Evolutionary conservation across 2,888 invertebrate genomes (phyloP).

Genomic region (Lasius fuliginosus): DNA sequence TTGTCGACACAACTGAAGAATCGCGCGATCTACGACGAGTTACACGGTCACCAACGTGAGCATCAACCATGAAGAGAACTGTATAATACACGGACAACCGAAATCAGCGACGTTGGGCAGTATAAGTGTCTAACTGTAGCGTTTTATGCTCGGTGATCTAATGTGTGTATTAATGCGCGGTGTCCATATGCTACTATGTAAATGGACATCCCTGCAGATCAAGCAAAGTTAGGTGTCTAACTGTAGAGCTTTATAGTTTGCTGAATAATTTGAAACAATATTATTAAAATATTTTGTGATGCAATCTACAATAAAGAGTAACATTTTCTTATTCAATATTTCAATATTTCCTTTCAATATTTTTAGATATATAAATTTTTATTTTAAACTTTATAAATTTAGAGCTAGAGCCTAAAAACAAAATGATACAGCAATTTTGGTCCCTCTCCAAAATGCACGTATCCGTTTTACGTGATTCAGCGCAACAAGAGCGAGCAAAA

Average conservation of each 20-base stretch:
- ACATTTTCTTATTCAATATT: no score
- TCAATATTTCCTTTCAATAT: no score
- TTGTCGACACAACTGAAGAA: background rate
- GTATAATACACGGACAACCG: slow-evolving; percentile 58
- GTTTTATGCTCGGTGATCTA: slow-evolving; percentile 70
- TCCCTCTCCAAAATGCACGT: background rate
- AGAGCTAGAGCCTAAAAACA: no score
- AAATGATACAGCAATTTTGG: background rate
- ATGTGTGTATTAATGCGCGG: slow-evolving; percentile 35
- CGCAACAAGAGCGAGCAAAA: background rate
- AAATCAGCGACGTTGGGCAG: slow-evolving; percentile 69
- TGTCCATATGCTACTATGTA: slow-evolving; percentile 60
- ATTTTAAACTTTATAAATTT: no score
- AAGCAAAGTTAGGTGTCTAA: slow-evolving; percentile 50
- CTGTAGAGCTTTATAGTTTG: slow-evolving; percentile 65
- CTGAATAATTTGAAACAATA: background rate
- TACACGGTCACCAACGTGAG: slow-evolving; percentile 39
- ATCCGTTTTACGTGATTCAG: background rate
- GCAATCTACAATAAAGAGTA: no score
- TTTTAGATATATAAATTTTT: no score
- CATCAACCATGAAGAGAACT: slow-evolving; percentile 66
- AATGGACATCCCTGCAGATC: slow-evolving; percentile 53
- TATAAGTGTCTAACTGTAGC: slow-evolving; percentile 75
- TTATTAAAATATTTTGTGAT: no score
- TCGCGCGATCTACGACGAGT: slow-evolving; percentile 26